A percentile compares a stretch with the other conserved stretches of the same genome.
These are phyloP conservation scores for Hydrocynus forskahlii DNA, from an alignment of 2,797 vertebrate genomes.

Conservation along the genomic window DNA sequence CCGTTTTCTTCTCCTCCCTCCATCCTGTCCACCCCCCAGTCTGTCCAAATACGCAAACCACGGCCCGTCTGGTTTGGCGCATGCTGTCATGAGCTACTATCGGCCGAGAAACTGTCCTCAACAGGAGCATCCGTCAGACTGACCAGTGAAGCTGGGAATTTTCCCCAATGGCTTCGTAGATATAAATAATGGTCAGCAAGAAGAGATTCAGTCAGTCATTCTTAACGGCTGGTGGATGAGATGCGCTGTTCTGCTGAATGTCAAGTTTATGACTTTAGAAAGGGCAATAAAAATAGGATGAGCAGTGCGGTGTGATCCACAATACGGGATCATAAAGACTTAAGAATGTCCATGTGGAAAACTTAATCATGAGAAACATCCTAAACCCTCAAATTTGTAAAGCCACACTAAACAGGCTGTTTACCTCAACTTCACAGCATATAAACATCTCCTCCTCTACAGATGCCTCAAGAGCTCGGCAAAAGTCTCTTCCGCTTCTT, in stretches of 20 bases:
- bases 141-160: conserved; percentile 26
- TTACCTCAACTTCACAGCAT: conserved; percentile 1
- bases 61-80: too few species aligned
- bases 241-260: neutral
- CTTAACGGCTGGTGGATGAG: neutral
- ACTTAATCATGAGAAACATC: too few species aligned
- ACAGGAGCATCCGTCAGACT: conserved; percentile 18
- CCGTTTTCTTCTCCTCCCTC: conserved; percentile 3
- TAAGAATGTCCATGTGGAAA: neutral
- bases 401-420: too few species aligned
- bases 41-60: conserved; percentile 34
- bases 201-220: conserved; percentile 1
- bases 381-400: conserved; percentile 11
- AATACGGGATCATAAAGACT: neutral
- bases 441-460: conserved; percentile 13
- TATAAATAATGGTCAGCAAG: neutral
- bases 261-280: too few species aligned
- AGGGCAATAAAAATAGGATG: too few species aligned
- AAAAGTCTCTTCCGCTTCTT: conserved; percentile 4
- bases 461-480: conserved; percentile 6
- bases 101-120: neutral
- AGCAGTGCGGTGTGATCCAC: too few species aligned
- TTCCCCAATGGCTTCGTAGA: neutral
- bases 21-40: conserved; percentile 29
- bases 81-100: conserved; percentile 15